A percentile compares a stretch with the other conserved stretches of the same genome.
These are phyloP conservation scores for Sander vitreus DNA, from an alignment of 2,113 vertebrate species.

Conservation along the genomic window DNA sequence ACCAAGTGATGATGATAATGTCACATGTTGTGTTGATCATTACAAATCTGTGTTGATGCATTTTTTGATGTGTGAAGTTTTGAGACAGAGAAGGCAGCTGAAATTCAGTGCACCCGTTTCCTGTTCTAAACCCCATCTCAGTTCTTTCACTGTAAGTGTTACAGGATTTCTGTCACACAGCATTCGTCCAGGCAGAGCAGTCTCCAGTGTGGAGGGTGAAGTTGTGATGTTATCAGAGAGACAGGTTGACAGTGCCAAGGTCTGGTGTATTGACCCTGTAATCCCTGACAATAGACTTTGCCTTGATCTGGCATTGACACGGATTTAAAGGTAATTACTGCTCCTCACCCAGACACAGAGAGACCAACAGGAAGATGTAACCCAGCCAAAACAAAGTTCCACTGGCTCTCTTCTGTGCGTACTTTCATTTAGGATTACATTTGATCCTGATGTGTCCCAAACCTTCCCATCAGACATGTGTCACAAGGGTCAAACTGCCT, in stretches of 20 bases:
- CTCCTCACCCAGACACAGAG: slow-evolving; percentile 16
- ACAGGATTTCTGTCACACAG: background rate
- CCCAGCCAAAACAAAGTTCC: background rate
- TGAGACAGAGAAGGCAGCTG: background rate
- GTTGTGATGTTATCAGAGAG: slow-evolving; percentile 53
- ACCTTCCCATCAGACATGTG: background rate
- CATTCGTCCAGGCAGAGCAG: background rate
- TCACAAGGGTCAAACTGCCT: background rate
- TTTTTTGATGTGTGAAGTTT: background rate
- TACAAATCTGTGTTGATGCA: background rate
- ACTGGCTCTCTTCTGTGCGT: background rate
- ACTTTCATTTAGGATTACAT: slow-evolving; percentile 4
- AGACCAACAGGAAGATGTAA: background rate
- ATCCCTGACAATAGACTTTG: slow-evolving; percentile 73
- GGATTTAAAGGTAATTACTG: slow-evolving; percentile 73
- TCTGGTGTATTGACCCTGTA: slow-evolving; percentile 62
- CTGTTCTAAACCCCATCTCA: background rate
- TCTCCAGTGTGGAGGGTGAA: slow-evolving; percentile 37
- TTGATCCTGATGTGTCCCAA: background rate
- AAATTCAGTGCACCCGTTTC: background rate
- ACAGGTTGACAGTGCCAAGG: slow-evolving; percentile 29
- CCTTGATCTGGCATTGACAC: slow-evolving; percentile 71
- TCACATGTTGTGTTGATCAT: background rate
- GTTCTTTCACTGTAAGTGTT: background rate
- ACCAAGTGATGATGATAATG: background rate